Conservation (phyloP, 2,113 vertebrate genomes). For the Microtus pennsylvanicus region DNA sequence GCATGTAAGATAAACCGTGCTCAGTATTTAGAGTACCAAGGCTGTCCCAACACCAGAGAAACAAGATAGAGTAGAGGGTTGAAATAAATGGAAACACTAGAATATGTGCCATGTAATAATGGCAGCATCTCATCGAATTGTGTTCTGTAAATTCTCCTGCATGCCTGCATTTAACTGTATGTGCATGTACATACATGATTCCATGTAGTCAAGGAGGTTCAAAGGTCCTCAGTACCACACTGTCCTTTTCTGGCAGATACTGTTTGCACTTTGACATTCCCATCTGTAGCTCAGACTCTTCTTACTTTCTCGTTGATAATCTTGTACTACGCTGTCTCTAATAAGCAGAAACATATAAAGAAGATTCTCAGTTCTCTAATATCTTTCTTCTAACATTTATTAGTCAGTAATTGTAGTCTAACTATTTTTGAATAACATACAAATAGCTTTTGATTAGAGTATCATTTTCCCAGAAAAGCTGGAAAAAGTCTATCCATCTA, state of each 20-base stretch:
- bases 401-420: not conserved
- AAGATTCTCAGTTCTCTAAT: not conserved
- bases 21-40: not conserved
- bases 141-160: not conserved
- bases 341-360: not conserved
- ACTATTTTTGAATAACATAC: not conserved
- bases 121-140: not conserved
- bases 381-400: not conserved
- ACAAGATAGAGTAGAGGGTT: not conserved
- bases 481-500: not conserved
- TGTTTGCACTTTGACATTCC: not conserved
- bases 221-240: not conserved
- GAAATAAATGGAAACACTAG: not conserved
- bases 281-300: not conserved
- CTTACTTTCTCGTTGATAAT: not conserved
- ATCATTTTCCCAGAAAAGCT: not conserved
- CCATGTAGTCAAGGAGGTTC: not conserved
- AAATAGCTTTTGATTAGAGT: not conserved
- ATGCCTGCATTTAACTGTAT: not conserved
- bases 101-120: not conserved
- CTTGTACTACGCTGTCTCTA: not conserved
- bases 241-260: not conserved
- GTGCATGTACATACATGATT: not conserved
- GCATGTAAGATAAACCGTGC: not conserved
- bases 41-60: not conserved